A percentile compares a stretch with the other conserved stretches of the same genome.
These are phyloP conservation scores for Lepidotrigona ventralis DNA, from an alignment of 1,140 invertebrate genomes.

Conservation along the genomic window DNA sequence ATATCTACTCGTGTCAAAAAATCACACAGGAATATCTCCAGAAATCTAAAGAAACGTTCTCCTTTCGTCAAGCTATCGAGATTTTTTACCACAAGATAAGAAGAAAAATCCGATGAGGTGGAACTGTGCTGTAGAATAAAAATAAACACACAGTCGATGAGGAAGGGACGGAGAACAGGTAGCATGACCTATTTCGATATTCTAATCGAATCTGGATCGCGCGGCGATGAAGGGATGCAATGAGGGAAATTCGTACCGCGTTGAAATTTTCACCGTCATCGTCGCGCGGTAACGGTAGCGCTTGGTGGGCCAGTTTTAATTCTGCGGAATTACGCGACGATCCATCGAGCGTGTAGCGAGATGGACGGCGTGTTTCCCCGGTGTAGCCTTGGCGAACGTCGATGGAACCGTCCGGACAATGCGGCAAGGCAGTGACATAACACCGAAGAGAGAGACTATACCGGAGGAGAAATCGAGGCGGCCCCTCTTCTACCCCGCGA, in stretches of 20 bases:
- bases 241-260: conserved; percentile 65
- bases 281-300: not conserved
- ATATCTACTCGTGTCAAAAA: too few relatives aligned
- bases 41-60: not conserved
- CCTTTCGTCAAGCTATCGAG: not conserved
- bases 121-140: not conserved
- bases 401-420: conserved; percentile 22
- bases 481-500: conserved; percentile 50
- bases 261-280: conserved; percentile 77
- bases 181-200: conserved; percentile 19
- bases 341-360: not conserved
- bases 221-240: not conserved
- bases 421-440: conserved; percentile 61
- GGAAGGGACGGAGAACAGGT: not conserved
- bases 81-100: not conserved
- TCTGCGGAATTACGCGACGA: not conserved
- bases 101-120: not conserved
- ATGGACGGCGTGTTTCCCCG: not conserved
- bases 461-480: conserved; percentile 40
- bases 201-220: not conserved
- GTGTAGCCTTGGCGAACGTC: not conserved
- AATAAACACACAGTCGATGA: conserved; percentile 17
- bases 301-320: not conserved
- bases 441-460: conserved; percentile 41
- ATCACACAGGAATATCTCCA: not conserved